phyloP scores from a whole-genome alignment of 2,888 invertebrate genomes.

The Phyllotreta cruciferae region DNA sequence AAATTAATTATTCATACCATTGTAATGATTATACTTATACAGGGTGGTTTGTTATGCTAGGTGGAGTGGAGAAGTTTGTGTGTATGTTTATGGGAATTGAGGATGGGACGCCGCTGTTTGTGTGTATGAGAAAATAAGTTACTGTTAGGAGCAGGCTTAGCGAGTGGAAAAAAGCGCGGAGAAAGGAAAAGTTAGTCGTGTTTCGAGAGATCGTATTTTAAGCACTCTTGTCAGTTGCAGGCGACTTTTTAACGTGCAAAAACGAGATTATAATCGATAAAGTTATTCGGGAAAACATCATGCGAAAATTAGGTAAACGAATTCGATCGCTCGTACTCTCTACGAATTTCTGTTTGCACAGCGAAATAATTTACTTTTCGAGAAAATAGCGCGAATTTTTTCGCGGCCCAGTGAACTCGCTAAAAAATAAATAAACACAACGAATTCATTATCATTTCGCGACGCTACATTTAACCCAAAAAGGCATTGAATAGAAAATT shows the following conservation, averaged over 20 bases:
- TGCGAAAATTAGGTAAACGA: neutral
- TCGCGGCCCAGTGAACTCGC: too few relatives aligned
- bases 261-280: conserved; percentile 2
- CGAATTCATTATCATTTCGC: too few relatives aligned
- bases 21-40: neutral
- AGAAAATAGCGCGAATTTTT: too few relatives aligned
- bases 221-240: conserved; percentile 4
- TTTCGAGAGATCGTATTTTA: conserved; percentile 8
- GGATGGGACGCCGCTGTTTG: neutral
- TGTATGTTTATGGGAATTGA: neutral
- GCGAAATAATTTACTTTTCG: too few relatives aligned
- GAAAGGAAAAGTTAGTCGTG: conserved; percentile 16
- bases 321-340: too few relatives aligned
- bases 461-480: too few relatives aligned
- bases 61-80: neutral
- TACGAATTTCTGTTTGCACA: too few relatives aligned
- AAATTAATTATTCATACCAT: too few relatives aligned
- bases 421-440: too few relatives aligned
- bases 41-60: neutral
- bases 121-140: conserved; percentile 11
- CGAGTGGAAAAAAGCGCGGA: neutral
- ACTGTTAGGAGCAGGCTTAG: conserved; percentile 6
- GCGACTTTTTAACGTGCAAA: conserved; percentile 3
- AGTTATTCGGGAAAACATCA: neutral
- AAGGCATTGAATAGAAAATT: too few relatives aligned